phyloP scores from a whole-genome alignment of 2,888 invertebrate species.

The Xiphydria camelus region DNA sequence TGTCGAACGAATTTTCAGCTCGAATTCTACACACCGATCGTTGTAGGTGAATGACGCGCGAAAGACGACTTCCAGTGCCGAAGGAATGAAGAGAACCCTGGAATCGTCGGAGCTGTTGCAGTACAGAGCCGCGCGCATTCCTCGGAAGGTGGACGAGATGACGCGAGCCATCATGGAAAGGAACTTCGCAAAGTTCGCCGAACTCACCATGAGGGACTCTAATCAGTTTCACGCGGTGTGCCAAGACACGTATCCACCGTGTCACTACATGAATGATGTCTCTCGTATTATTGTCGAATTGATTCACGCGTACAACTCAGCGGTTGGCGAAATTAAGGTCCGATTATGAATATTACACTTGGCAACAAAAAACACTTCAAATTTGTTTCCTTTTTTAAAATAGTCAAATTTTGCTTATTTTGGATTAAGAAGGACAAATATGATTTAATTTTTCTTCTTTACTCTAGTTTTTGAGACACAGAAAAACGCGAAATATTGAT shows the following conservation, averaged over 20 bases:
- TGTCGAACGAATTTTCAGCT: background rate
- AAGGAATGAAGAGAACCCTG: constrained; percentile 83
- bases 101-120: constrained; percentile 82
- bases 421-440: too few species aligned
- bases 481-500: background rate
- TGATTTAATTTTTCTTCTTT: background rate
- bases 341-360: constrained; percentile 12
- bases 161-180: constrained; percentile 66
- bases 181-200: constrained; percentile 85
- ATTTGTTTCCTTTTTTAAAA: too few species aligned
- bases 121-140: constrained; percentile 71
- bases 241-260: constrained; percentile 92
- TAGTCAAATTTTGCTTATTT: too few species aligned
- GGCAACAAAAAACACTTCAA: constrained; percentile 2
- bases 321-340: constrained; percentile 67
- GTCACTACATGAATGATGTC: constrained; percentile 87
- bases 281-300: constrained; percentile 80
- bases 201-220: constrained; percentile 94
- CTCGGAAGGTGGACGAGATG: constrained; percentile 68
- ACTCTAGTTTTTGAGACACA: background rate
- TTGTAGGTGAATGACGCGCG: constrained; percentile 70
- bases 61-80: constrained; percentile 85
- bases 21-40: constrained; percentile 37
- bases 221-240: constrained; percentile 96
- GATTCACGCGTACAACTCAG: constrained; percentile 81